Conservation (phyloP, 2,888 invertebrate genomes). For the Hypomecis punctinalis region DNA sequence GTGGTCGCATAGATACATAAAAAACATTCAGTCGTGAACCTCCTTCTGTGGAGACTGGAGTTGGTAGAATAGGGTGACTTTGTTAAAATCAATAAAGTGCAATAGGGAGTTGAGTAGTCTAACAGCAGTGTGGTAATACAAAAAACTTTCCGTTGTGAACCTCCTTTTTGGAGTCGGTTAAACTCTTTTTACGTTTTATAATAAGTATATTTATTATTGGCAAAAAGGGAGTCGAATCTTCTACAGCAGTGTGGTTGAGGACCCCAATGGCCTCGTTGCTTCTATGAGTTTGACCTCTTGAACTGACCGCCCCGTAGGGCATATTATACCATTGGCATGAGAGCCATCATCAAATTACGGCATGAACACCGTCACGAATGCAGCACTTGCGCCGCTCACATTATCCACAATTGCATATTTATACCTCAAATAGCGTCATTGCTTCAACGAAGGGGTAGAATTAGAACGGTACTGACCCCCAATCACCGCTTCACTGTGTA, state of each 20-base stretch:
- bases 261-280: slow-evolving; percentile 37
- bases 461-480: slow-evolving; percentile 53
- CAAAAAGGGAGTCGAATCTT: slow-evolving; percentile 59
- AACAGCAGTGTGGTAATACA: no score
- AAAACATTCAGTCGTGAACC: no score
- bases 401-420: slow-evolving; percentile 22
- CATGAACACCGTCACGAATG: not conserved
- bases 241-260: slow-evolving; percentile 61
- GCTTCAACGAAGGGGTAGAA: slow-evolving; percentile 41
- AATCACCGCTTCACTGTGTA: slow-evolving; percentile 56
- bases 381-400: slow-evolving; percentile 9
- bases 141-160: no score
- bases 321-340: not conserved
- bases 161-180: no score
- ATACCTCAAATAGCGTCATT: slow-evolving; percentile 24
- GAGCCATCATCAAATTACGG: not conserved
- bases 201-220: no score
- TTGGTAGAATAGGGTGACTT: no score
- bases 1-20: no score
- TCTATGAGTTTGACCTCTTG: slow-evolving; percentile 24
- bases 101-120: no score
- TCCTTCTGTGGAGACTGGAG: no score
- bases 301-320: slow-evolving; percentile 15
- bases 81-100: no score
- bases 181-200: no score